A percentile compares a stretch with the other conserved stretches of the same genome.
Evolutionary conservation across 2,888 invertebrate species (phyloP).

Genomic region (Phaonia tiefii): DNA sequence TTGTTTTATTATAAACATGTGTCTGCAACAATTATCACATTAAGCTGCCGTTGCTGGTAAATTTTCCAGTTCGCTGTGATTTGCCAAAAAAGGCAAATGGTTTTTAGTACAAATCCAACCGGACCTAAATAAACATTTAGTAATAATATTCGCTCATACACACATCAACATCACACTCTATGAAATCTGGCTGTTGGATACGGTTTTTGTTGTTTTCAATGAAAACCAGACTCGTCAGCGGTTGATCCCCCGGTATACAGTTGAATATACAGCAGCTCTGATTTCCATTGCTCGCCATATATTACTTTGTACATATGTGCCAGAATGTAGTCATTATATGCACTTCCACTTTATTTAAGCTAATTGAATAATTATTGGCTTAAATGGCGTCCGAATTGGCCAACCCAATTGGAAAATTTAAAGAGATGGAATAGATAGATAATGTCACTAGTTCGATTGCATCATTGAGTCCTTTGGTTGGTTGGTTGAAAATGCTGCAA

Average conservation of each 20-base stretch:
- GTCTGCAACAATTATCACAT: slow-evolving; percentile 64
- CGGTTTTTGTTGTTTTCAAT: slow-evolving; percentile 48
- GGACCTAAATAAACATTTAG: slow-evolving; percentile 57
- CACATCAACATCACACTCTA: no score
- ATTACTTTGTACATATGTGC: neutral
- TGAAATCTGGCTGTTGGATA: no score
- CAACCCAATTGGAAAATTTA: slow-evolving; percentile 23
- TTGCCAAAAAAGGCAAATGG: slow-evolving; percentile 51
- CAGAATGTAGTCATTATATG: slow-evolving; percentile 31
- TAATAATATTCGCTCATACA: neutral
- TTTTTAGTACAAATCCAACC: slow-evolving; percentile 53
- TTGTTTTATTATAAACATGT: slow-evolving; percentile 54
- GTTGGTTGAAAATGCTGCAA: no score
- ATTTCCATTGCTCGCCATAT: no score
- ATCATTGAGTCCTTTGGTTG: no score
- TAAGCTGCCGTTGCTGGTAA: slow-evolving; percentile 20
- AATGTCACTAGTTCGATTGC: no score
- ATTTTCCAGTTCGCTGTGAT: slow-evolving; percentile 19
- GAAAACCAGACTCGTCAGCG: slow-evolving; percentile 38
- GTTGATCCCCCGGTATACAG: neutral
- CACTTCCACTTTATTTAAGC: slow-evolving; percentile 58
- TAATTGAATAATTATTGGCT: slow-evolving; percentile 60
- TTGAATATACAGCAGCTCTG: neutral
- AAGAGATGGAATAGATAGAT: no score
- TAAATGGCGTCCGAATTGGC: slow-evolving; percentile 44